Conservation (phyloP, 2,797 vertebrate species). For the Sebastes aleutianus region DNA sequence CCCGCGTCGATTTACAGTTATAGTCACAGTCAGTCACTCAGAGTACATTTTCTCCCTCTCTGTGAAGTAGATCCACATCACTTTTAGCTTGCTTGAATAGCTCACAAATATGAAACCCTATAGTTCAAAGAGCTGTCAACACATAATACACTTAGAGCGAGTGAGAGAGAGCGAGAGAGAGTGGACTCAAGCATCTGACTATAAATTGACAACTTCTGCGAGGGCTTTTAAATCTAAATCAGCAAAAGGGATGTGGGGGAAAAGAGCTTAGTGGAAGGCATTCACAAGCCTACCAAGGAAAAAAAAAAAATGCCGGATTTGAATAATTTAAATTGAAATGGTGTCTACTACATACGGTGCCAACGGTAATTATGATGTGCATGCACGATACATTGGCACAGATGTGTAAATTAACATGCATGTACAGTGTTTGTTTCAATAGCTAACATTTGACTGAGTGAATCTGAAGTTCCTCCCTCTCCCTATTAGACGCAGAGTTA, state of each 20-base stretch:
- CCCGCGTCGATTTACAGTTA: constrained; percentile 24
- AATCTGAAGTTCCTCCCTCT: constrained; percentile 18
- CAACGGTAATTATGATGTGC: constrained; percentile 46
- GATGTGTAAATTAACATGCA: constrained; percentile 31
- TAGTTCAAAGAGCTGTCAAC: constrained; percentile 67
- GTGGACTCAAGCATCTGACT: constrained; percentile 27
- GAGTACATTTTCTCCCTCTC: constrained; percentile 1
- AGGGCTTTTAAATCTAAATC: constrained; percentile 57
- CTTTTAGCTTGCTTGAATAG: constrained; percentile 40
- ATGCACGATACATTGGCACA: constrained; percentile 24
- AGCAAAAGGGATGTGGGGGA: constrained; percentile 23
- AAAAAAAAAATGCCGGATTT: constrained; percentile 39
- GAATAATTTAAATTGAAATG: constrained; percentile 58
- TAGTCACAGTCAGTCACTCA: background rate
- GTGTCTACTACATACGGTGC: constrained; percentile 18
- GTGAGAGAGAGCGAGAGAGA: constrained; percentile 4
- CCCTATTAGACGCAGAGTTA: constrained; percentile 31
- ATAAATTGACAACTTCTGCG: constrained; percentile 52
- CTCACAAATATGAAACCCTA: constrained; percentile 50
- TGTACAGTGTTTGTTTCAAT: constrained; percentile 7
- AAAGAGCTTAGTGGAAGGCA: constrained; percentile 38
- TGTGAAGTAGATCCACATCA: constrained; percentile 39
- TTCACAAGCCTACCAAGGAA: constrained; percentile 9
- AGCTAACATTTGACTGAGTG: constrained; percentile 28
- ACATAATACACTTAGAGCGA: constrained; percentile 34